Evolutionary conservation across 30 jellyfish, hydroid and myxozoan species (phyloP).

Genomic region (Aurelia sp.): DNA sequence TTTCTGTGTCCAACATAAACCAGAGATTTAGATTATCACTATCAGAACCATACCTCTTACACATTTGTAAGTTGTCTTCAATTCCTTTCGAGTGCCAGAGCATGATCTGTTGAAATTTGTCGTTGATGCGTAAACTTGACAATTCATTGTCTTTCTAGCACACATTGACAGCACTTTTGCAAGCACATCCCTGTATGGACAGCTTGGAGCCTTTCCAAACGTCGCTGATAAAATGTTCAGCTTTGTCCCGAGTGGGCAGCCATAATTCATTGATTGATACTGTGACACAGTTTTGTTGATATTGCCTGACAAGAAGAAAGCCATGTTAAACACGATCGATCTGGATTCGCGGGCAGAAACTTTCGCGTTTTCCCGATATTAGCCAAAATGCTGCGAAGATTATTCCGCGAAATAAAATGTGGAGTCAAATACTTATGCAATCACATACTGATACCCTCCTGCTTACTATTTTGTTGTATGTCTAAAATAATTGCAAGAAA

Average conservation of each 20-base stretch:
- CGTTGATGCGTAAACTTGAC: slow-evolving; percentile 41
- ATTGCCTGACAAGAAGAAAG: background rate
- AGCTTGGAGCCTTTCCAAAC: slow-evolving; percentile 72
- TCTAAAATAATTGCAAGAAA: too few species aligned
- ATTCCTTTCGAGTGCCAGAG: slow-evolving; percentile 43
- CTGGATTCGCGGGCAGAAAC: too few species aligned
- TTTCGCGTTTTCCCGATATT: too few species aligned
- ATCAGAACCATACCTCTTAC: background rate
- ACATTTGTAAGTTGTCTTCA: slow-evolving; percentile 78
- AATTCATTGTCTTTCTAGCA: slow-evolving; percentile 2
- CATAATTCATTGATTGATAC: slow-evolving; percentile 50
- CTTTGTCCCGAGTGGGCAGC: slow-evolving; percentile 84
- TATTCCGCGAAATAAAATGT: too few species aligned
- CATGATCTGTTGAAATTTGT: slow-evolving; percentile 17
- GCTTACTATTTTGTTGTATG: too few species aligned
- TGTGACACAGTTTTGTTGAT: slow-evolving; percentile 1
- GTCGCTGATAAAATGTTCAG: slow-evolving; percentile 52
- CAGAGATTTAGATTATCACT: too few species aligned
- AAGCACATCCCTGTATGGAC: slow-evolving; percentile 40
- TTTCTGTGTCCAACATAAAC: too few species aligned
- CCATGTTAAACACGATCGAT: too few species aligned
- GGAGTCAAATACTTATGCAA: too few species aligned
- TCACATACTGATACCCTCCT: too few species aligned
- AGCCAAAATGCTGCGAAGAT: too few species aligned
- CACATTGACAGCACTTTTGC: slow-evolving; percentile 26